Percentiles rank a stretch among this genome's conserved stretches.
These are phyloP conservation scores for Ernsta delagoae DNA, from an alignment of 2,888 invertebrate genomes.

Conservation along the genomic window DNA sequence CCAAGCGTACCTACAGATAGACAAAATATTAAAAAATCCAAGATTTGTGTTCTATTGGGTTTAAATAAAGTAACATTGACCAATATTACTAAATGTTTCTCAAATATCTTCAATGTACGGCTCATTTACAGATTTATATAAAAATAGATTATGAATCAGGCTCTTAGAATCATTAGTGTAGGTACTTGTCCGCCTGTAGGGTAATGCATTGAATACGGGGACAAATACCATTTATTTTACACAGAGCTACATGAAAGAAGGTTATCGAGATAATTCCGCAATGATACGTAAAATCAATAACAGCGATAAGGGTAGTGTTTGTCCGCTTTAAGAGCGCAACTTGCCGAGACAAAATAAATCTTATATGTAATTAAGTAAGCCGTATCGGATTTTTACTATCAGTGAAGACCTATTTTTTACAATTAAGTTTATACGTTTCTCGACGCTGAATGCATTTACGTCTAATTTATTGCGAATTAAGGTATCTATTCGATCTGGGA, in stretches of 20 bases:
- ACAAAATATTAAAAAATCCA: too few species aligned
- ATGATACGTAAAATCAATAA: constrained; percentile 25
- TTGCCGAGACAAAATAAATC: constrained; percentile 31
- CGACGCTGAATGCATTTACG: background rate
- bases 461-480: constrained; percentile 14
- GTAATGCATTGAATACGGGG: too few species aligned
- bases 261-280: constrained; percentile 1
- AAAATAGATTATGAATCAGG: too few species aligned
- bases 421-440: constrained; percentile 15
- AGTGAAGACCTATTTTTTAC: constrained; percentile 26
- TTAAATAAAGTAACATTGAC: too few species aligned
- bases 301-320: constrained; percentile 5
- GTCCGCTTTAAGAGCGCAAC: constrained; percentile 21
- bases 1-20: too few species aligned
- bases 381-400: constrained; percentile 23
- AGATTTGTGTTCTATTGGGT: too few species aligned
- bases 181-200: too few species aligned
- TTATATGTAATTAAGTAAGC: constrained; percentile 23
- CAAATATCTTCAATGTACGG: too few species aligned
- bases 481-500: background rate
- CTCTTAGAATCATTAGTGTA: too few species aligned
- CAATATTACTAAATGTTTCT: too few species aligned
- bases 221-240: background rate
- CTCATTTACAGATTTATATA: too few species aligned
- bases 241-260: background rate